These are phyloP conservation scores for Carassius gibelio DNA, from an alignment of 2,113 vertebrate species.

Conservation along the genomic window DNA sequence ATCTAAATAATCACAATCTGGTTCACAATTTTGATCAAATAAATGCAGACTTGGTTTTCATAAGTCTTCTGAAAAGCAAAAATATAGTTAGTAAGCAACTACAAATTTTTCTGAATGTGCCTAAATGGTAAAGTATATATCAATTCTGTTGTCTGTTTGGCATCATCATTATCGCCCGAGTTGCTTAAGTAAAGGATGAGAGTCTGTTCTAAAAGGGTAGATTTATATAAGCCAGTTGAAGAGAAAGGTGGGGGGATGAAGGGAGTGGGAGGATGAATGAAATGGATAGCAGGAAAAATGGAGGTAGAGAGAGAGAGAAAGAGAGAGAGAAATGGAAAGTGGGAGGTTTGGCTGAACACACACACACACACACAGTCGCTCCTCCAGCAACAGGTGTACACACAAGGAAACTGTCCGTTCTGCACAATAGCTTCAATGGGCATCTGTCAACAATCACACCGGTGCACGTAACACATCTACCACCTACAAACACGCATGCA, in stretches of 20 bases:
- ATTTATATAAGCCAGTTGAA: constrained; percentile 7
- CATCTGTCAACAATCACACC: constrained; percentile 55
- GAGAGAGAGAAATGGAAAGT: constrained; percentile 36
- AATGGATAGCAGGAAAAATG: constrained; percentile 34
- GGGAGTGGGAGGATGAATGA: constrained; percentile 21
- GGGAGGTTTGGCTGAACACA: background rate
- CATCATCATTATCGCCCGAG: background rate
- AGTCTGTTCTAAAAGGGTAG: background rate
- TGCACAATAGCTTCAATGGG: constrained; percentile 56
- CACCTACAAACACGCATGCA: constrained; percentile 31
- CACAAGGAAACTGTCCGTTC: constrained; percentile 57
- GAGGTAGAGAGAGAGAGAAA: constrained; percentile 41
- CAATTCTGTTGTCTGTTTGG: background rate
- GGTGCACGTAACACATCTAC: constrained; percentile 9
- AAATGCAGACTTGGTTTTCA: background rate
- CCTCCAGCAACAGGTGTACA: constrained; percentile 66
- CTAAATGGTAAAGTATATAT: background rate
- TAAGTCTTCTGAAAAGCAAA: background rate
- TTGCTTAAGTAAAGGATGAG: constrained; percentile 16
- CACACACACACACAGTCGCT: background rate
- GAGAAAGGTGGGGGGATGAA: constrained; percentile 17
- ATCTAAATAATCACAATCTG: background rate
- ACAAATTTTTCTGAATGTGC: background rate
- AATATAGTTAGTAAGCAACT: background rate
- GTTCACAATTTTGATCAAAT: background rate